Base-by-base conservation (phyloP, 2,113 vertebrate species). In the Corythoichthys haematopterus region DNA sequence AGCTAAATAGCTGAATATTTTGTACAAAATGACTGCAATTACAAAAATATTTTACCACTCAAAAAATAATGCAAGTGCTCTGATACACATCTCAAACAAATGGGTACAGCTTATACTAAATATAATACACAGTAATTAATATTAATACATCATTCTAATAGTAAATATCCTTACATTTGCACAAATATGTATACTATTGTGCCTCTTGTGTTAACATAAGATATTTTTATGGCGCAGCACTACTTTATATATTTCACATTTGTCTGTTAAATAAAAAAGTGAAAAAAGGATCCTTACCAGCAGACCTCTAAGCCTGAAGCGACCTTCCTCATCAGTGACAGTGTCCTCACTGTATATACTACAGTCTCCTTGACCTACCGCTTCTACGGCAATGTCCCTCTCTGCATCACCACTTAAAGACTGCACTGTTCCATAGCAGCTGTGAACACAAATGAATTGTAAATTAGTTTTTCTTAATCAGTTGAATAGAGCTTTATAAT, bases 391-490 rank as follows among this genome's bases (percentile, higher is more conserved):
- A 2, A 97, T 89, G 0, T 95, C 95, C 81, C 96, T 91, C 76
- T 99, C 97, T 0, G 97, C 94, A 16, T 99, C 97, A 11, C 97
- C 97, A 0, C 96, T 97, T 72, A 99, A 85, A 64, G 97, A 98
- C 48, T 93, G 95, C 71, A 99, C 94, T 0, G 92, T 92, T 40
- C 97, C 97, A 0, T 98, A 99, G 85, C 97, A 99, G 83, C 97
- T 99, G 68, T 1, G 72, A 48, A 58, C 6, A 68, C 33, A 47
- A 43, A 0, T 38, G 28, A 1, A 28, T 69, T 9, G 65, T 12
- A 61, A 11, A 12, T 2, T 1, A 16, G 6, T 4, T 38, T 47
- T 6, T 10, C 40, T 7, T 8, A 43, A 8, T 7, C 40, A 43
- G 28, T 37, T 16, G 13, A 1, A 13, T 13, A 36, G 33, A 14